Base-by-base conservation (phyloP, 1,140 invertebrate species). In the Drosophila micromelanica region DNA sequence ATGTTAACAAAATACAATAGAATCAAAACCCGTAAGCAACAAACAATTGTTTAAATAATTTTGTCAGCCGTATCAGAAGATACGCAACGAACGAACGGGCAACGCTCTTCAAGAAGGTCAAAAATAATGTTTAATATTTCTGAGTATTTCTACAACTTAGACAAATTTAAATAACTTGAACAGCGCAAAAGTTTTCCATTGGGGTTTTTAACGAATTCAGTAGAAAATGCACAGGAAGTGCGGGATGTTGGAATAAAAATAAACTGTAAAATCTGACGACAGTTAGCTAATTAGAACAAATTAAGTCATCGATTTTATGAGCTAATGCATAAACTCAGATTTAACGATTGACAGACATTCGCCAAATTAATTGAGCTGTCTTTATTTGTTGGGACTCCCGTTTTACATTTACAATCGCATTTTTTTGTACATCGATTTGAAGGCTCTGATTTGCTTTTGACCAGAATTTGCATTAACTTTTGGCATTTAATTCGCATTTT, bases 11-110 rank as follows among this genome's bases (percentile, higher is more conserved):
- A 56, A 64, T 46, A 71, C 38, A 76, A 76, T 87, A 81, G 82
- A 81, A 37, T 42, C 9, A 27, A 46, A 11, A 62, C 42, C 35
- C 15, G 23, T 2, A 17, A 35, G 49, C 17, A 38, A 17, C 23
- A 57, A 60, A 62, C 67, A 79, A 71, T 87, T 87, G 76, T 74
- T 82, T 74, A 70, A 73, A 81, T 68, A 80, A 80, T 71, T 69
- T 78, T 59, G 56, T 68, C 76, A 78, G 73, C 67, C 49, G 42
- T 37, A 73, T 42, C 38, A 75, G 57, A 76, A 56, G 49, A 64
- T 65, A 63, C 64, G 54, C 46, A 27, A 60, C 4, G 27, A 27
- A 6, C 42, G 13, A 1, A 17, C 64, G 73, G 78, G 61, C 84
- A 82, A 74, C 49, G 84, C 37, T 67, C 84, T 76, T n/a, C 3